A percentile compares a stretch with the other conserved stretches of the same genome.
phyloP scores from a whole-genome alignment of 2,888 invertebrate species.

The Agrenia bidenticulata region DNA sequence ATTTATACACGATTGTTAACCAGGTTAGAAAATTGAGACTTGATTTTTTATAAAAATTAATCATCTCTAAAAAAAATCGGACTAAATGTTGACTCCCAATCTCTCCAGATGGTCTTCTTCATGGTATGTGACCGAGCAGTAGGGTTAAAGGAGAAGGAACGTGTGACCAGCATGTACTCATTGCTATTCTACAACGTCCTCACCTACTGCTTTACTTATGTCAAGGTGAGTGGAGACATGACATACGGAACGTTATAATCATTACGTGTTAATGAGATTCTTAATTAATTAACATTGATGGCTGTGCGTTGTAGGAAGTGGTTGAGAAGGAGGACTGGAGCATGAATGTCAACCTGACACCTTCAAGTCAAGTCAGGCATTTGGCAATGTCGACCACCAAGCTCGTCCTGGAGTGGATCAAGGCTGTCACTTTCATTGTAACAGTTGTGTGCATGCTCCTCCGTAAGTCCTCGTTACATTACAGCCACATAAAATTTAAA shows the following conservation, averaged over 20 bases:
- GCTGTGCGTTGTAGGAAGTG: constrained; percentile 41
- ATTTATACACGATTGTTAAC: constrained; percentile 69
- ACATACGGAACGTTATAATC: no score
- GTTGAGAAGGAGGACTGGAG: constrained; percentile 75
- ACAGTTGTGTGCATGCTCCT: constrained; percentile 74
- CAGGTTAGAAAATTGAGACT: constrained; percentile 62
- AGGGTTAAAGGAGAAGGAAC: constrained; percentile 62
- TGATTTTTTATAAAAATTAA: not conserved
- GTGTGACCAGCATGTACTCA: constrained; percentile 71
- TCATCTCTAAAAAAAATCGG: not conserved
- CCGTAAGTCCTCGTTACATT: constrained; percentile 53
- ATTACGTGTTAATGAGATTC: constrained; percentile 4
- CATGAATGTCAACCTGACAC: constrained; percentile 71
- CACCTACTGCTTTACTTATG: constrained; percentile 74
- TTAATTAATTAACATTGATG: not conserved
- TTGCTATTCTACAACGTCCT: constrained; percentile 80
- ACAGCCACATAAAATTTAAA: not conserved
- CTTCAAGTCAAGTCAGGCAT: constrained; percentile 72
- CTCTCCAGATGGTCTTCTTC: constrained; percentile 68
- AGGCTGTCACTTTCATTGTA: constrained; percentile 75
- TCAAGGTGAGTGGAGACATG: constrained; percentile 69
- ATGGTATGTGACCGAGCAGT: constrained; percentile 70
- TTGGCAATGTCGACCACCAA: constrained; percentile 79
- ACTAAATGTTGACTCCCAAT: constrained; percentile 29
- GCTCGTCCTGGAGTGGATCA: constrained; percentile 78